Conservation (phyloP, 1,140 invertebrate species). For the Nasonia longicornis region DNA sequence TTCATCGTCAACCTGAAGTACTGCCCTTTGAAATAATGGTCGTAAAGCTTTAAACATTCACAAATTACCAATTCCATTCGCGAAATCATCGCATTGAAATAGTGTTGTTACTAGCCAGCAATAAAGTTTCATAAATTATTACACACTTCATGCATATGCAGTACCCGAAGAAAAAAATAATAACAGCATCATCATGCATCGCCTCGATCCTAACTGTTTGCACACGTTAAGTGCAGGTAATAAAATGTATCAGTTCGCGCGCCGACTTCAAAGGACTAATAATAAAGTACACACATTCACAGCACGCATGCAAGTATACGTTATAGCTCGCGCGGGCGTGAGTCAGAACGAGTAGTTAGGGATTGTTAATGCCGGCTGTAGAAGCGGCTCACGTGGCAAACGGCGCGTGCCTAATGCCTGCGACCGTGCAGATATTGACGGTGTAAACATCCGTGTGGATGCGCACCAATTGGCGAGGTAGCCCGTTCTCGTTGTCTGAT, state of each 20-base stretch:
- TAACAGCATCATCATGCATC: no score
- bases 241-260: no score
- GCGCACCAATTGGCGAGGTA: constrained; percentile 35
- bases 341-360: constrained; percentile 33
- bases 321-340: neutral
- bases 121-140: neutral
- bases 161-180: no score
- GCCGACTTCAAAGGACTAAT: no score
- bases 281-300: neutral
- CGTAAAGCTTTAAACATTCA: no score
- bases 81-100: neutral
- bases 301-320: neutral
- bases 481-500: constrained; percentile 24
- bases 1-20: neutral
- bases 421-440: constrained; percentile 48
- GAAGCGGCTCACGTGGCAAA: constrained; percentile 43
- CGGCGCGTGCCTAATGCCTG: constrained; percentile 51
- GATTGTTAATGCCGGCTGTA: constrained; percentile 44
- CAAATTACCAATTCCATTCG: neutral
- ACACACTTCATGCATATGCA: no score
- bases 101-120: neutral
- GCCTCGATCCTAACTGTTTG: no score
- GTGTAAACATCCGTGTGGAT: constrained; percentile 40
- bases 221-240: no score
- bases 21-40: neutral